Evolutionary conservation across 2,888 invertebrate genomes (phyloP), one percentile per base, ranked within the genome.

Genomic region (Bugulina stolonifera): DNA sequence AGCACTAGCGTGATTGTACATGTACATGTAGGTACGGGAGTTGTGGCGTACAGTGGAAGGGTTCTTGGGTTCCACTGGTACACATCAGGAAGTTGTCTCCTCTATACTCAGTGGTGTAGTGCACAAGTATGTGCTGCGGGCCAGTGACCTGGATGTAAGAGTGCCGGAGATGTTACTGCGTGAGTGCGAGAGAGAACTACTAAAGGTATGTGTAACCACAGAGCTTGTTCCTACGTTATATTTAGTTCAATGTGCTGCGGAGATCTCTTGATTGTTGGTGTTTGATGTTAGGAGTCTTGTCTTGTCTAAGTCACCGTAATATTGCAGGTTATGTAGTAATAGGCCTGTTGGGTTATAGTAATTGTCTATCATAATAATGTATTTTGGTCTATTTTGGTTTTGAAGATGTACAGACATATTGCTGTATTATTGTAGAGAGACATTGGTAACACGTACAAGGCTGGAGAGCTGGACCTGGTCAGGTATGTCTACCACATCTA

Each of bases 391-490:
- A n/a, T n/a, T n/a, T n/a, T n/a, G n/a, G n/a, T n/a, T n/a, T n/a
- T n/a, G n/a, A n/a, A n/a, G n/a, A n/a, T n/a, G n/a, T n/a, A n/a
- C n/a, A n/a, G n/a, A 43, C 43, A 10, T 18, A 43, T 10, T 10
- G 5, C 5, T 54, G 43, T 69, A 54, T 73, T 73, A 34, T 80
- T 80, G 29, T 78, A 82, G 82, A 78, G 80, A 71, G 80, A 79
- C 75, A 79, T 82, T n/a, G 79, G 80, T 70, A 82, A 81, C 73
- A 78, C 80, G 1, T 82, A 81, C 73, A 77, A 78, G 71, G 80
- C 80, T 72, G 82, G 82, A 1, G 78, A 79, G 70, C 73, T 82
- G 25, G 81, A 82, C 73, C 76, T 82, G 2, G 73, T 80, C 10
- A 76, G 74, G 76, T 76, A 54, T 70, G 73, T 71, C 22, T 34